Evolutionary conservation across 1,140 invertebrate genomes (phyloP).

Genomic region (Cyclina sinensis): DNA sequence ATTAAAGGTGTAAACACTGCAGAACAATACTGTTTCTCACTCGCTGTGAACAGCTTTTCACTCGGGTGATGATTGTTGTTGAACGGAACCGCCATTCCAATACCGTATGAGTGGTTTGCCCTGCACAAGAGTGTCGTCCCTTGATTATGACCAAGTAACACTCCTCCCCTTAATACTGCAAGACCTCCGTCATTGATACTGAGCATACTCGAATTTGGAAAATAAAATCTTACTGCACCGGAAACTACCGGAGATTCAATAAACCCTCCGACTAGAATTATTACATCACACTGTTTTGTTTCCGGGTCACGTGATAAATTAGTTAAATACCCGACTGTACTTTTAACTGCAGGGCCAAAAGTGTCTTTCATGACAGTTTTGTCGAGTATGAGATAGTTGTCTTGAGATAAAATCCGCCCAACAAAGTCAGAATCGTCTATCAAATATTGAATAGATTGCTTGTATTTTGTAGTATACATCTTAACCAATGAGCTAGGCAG

Average conservation of each 20-base stretch:
- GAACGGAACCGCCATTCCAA: constrained; percentile 63
- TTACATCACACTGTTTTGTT: constrained; percentile 48
- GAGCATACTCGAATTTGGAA: constrained; percentile 61
- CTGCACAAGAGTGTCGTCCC: not conserved
- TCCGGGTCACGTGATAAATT: constrained; percentile 63
- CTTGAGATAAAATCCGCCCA: constrained; percentile 47
- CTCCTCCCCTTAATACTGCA: constrained; percentile 30
- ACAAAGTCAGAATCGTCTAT: constrained; percentile 66
- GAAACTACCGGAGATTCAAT: constrained; percentile 41
- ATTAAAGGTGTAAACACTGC: constrained; percentile 50
- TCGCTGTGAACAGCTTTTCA: constrained; percentile 50
- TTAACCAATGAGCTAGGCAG: constrained; percentile 51
- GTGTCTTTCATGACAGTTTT: constrained; percentile 66
- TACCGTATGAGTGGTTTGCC: constrained; percentile 21
- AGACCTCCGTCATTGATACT: constrained; percentile 20
- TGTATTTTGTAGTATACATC: constrained; percentile 53
- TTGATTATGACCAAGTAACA: constrained; percentile 49
- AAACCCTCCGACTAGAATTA: constrained; percentile 63
- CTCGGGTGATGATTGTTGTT: constrained; percentile 36
- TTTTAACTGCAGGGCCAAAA: constrained; percentile 64
- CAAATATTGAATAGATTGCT: constrained; percentile 51
- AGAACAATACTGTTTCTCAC: constrained; percentile 45
- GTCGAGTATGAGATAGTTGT: constrained; percentile 54
- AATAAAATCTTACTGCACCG: constrained; percentile 62
- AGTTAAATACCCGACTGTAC: constrained; percentile 60